phyloP scores from a whole-genome alignment of 2,888 invertebrate species.

The Hoplodrina blanda region DNA sequence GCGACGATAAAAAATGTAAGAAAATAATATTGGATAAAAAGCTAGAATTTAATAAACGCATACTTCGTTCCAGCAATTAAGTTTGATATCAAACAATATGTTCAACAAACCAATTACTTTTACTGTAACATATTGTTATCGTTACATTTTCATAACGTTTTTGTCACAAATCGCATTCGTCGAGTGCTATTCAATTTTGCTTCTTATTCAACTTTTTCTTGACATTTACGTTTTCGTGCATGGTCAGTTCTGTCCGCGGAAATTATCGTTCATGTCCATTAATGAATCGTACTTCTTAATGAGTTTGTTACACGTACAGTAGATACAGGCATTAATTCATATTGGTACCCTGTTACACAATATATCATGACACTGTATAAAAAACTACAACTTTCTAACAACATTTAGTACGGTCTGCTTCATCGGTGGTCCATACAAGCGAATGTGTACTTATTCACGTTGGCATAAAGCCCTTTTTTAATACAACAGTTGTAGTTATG shows the following conservation, averaged over 20 bases:
- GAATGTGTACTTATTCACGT: slow-evolving; percentile 32
- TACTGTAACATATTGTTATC: slow-evolving; percentile 20
- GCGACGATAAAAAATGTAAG: slow-evolving; percentile 25
- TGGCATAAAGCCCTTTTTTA: slow-evolving; percentile 26
- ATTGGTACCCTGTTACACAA: slow-evolving; percentile 78
- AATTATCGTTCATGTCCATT: slow-evolving; percentile 27
- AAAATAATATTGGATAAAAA: slow-evolving; percentile 22
- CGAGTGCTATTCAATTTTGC: slow-evolving; percentile 33
- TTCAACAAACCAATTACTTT: slow-evolving; percentile 34
- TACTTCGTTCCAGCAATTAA: slow-evolving; percentile 36
- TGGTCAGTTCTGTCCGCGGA: slow-evolving; percentile 47
- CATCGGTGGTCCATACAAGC: slow-evolving; percentile 45
- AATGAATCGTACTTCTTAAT: slow-evolving; percentile 39
- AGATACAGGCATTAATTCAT: slow-evolving; percentile 59
- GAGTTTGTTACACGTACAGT: slow-evolving; percentile 52
- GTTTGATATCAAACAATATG: slow-evolving; percentile 24
- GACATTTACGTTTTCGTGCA: slow-evolving; percentile 47
- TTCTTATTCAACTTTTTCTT: slow-evolving; percentile 31
- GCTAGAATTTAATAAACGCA: slow-evolving; percentile 34
- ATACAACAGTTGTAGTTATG: not conserved
- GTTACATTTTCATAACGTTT: slow-evolving; percentile 28
- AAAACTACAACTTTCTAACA: slow-evolving; percentile 74
- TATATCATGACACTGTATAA: slow-evolving; percentile 74
- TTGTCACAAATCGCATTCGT: slow-evolving; percentile 24
- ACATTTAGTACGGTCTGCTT: slow-evolving; percentile 59